phyloP scores from a whole-genome alignment of 1,140 invertebrate species.

The Neotoxoptera formosana region DNA sequence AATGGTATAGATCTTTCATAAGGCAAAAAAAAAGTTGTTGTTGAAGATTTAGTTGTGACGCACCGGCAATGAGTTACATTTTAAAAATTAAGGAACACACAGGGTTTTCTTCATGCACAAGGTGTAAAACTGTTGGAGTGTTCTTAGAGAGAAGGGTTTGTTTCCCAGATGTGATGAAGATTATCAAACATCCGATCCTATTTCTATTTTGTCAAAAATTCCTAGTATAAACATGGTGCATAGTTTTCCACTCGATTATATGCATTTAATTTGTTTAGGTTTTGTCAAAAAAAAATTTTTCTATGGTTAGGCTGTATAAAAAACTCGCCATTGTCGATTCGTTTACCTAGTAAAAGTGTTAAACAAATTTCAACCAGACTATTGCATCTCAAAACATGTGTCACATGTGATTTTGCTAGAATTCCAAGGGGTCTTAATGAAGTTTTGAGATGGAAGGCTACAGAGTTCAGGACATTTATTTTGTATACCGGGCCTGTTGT shows the following conservation, averaged over 20 bases:
- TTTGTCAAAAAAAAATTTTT: not conserved
- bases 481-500: not conserved
- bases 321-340: not conserved
- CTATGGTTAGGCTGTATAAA: not conserved
- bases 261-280: not conserved
- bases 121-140: not conserved
- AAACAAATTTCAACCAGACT: not conserved
- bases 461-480: not conserved
- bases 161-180: not conserved
- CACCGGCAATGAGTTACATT: not conserved
- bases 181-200: not conserved
- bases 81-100: not conserved
- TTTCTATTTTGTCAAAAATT: not conserved
- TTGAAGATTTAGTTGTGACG: not conserved
- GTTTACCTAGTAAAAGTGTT: not conserved
- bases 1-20: not conserved
- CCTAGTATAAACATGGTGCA: not conserved
- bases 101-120: not conserved
- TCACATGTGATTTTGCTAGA: not conserved
- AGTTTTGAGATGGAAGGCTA: not conserved
- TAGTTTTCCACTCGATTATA: not conserved
- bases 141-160: not conserved
- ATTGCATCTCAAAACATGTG: not conserved
- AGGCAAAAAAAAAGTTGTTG: not conserved
- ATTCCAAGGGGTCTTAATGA: not conserved